A percentile compares a stretch with the other conserved stretches of the same genome.
These are phyloP conservation scores for Eleginops maclovinus DNA, from an alignment of 2,113 vertebrate genomes.

Conservation along the genomic window DNA sequence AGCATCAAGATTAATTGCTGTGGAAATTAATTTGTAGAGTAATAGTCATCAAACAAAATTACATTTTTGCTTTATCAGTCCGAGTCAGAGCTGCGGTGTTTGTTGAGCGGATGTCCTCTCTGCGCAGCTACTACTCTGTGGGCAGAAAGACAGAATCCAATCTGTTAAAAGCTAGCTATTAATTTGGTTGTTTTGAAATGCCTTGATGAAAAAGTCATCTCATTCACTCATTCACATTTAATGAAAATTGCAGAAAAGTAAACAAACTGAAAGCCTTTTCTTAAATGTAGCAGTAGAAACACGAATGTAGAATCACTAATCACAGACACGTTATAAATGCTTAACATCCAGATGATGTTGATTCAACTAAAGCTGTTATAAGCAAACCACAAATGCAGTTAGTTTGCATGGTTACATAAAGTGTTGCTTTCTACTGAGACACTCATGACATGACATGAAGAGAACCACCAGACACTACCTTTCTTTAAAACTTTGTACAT, in stretches of 20 bases:
- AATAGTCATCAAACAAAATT: conserved; percentile 79
- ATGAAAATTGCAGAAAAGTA: conserved; percentile 49
- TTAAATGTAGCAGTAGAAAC: conserved; percentile 13
- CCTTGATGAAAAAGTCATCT: conserved; percentile 48
- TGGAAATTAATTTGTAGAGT: conserved; percentile 80
- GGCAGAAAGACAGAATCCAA: conserved; percentile 52
- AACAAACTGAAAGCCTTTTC: conserved; percentile 3
- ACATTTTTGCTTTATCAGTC: conserved; percentile 74
- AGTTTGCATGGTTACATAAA: not conserved
- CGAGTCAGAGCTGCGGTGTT: conserved; percentile 62
- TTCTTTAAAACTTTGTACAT: not conserved
- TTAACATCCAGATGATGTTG: not conserved
- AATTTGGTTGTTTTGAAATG: conserved; percentile 65
- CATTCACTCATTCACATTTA: conserved; percentile 41
- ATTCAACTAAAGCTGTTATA: not conserved
- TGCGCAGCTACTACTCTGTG: conserved; percentile 18
- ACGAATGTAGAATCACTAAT: conserved; percentile 3
- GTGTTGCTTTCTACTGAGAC: not conserved
- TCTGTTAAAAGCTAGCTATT: conserved; percentile 60
- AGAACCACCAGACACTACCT: not conserved
- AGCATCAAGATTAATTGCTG: conserved; percentile 77
- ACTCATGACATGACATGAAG: not conserved
- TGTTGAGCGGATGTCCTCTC: conserved; percentile 50
- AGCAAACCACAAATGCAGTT: not conserved
- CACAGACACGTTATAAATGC: not conserved